Base-by-base conservation (phyloP, 2,797 vertebrate species). In the Mormyrops attenuatus region DNA sequence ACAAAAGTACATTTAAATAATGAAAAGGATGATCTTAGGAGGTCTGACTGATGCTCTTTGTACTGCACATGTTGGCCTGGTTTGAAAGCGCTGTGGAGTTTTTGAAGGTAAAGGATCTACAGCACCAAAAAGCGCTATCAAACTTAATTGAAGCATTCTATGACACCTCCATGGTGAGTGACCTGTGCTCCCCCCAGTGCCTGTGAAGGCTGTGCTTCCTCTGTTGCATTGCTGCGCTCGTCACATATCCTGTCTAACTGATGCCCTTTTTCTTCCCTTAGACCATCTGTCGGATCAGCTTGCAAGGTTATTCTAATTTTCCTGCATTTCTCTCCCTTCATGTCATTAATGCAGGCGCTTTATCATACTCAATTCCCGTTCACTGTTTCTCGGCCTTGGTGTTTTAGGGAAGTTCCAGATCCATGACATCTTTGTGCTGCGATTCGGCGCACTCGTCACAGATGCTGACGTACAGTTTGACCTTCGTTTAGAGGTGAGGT, bases 51-150 rank as follows among this genome's bases (percentile, higher is more conserved):
- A 69, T 1, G 8, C 38, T 57, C 34, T 90, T 55, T 87, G 87
- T 17, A 90, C 92, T 94, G 90, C 90, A 97, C 96, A 91, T 97
- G 93, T 93, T 95, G 52, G 92, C 94, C 57, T 97, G 97, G 97
- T 96, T 97, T 94, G 95, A 96, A 92, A 95, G 93, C 90, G 91
- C 94, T 0, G 91, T 91, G 57, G 66, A 63, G 0, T 94, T 96
- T 92, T 47, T 96, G 88, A 93, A 44, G 0, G 1, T 91, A n/a
- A 90, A 93, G 0, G 86, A 92, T 2, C 0, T 87, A 1, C 92
- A 91, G 0, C 88, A 92, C 0, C 92, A 92, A n/a, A 55, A 88
- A 0, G 89, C 82, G 2, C 89, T 97, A 88, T 60, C 90, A 50
- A 53, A 2, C 0, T 92, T 96, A 3, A 26, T 94, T 0, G 96